phyloP scores from a whole-genome alignment of 2,888 invertebrate genomes.

The Encarsia formosa region DNA sequence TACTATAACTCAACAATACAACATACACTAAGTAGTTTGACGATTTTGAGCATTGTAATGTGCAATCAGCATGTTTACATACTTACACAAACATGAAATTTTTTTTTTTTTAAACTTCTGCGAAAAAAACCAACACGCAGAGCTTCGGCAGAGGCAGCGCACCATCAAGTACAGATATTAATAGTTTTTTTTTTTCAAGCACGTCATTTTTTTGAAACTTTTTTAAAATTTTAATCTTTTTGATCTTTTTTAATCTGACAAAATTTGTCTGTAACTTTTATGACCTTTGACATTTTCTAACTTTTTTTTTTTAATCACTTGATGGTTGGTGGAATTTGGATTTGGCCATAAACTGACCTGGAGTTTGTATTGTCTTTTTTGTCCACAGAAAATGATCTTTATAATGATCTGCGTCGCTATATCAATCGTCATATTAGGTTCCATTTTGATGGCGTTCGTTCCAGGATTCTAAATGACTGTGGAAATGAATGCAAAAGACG shows the following conservation, averaged over 20 bases:
- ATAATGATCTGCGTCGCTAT: slow-evolving; percentile 50
- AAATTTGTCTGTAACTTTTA: not conserved
- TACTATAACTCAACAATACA: too few relatives aligned
- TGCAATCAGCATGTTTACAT: too few relatives aligned
- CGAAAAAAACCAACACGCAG: slow-evolving; percentile 16
- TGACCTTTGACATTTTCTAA: not conserved
- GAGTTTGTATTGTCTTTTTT: slow-evolving; percentile 26
- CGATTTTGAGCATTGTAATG: too few relatives aligned
- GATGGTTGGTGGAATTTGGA: too few relatives aligned
- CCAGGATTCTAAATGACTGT: slow-evolving; percentile 41
- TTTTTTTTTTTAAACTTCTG: slow-evolving; percentile 2
- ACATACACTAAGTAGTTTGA: too few relatives aligned
- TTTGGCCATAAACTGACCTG: slow-evolving; percentile 20
- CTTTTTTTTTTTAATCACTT: not conserved
- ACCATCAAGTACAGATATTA: slow-evolving; percentile 11
- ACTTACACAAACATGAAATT: not conserved
- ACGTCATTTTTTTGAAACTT: slow-evolving; percentile 9
- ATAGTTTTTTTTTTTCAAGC: slow-evolving; percentile 13
- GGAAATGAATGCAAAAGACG: slow-evolving; percentile 5
- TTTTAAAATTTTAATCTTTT: not conserved
- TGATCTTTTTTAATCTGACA: not conserved
- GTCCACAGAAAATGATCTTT: slow-evolving; percentile 50
- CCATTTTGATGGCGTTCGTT: slow-evolving; percentile 44
- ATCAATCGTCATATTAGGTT: slow-evolving; percentile 46
- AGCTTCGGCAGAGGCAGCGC: slow-evolving; percentile 29